A percentile compares a stretch with the other conserved stretches of the same genome.
Evolutionary conservation across 2,888 invertebrate species (phyloP).

Genomic region (Notodonta ziczac): DNA sequence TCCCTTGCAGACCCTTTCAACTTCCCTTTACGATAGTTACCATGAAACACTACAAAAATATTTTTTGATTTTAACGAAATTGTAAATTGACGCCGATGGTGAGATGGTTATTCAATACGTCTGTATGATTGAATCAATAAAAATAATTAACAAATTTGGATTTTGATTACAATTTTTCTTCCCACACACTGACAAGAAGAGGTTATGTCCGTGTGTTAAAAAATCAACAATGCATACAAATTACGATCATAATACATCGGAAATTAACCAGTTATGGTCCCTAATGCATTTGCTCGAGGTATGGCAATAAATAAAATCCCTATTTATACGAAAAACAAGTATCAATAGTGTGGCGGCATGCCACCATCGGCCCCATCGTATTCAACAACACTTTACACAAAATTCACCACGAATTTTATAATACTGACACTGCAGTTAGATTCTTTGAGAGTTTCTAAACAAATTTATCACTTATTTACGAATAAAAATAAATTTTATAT

Average conservation of each 20-base stretch:
- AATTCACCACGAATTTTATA: constrained; percentile 46
- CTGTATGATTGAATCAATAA: not conserved
- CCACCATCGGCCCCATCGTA: constrained; percentile 38
- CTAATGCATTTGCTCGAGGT: not conserved
- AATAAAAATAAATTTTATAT: constrained; percentile 60
- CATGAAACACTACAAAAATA: too few species aligned
- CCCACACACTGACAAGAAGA: constrained; percentile 24
- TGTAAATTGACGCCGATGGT: too few species aligned
- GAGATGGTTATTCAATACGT: too few species aligned
- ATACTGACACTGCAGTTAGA: constrained; percentile 53
- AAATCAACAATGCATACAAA: constrained; percentile 20
- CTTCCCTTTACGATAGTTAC: too few species aligned
- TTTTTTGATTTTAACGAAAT: too few species aligned
- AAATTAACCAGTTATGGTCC: not conserved
- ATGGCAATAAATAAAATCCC: constrained; percentile 7
- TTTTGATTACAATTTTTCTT: not conserved
- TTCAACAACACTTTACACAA: constrained; percentile 58
- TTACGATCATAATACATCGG: constrained; percentile 1
- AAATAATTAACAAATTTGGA: not conserved
- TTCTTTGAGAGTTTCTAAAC: constrained; percentile 39
- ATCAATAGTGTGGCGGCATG: constrained; percentile 57
- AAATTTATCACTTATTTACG: constrained; percentile 50
- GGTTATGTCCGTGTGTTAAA: constrained; percentile 39
- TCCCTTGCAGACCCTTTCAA: too few species aligned
- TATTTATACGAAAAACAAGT: constrained; percentile 34